These are phyloP conservation scores for Cephus nigrinus DNA, from an alignment of 2,888 invertebrate genomes.

Conservation along the genomic window DNA sequence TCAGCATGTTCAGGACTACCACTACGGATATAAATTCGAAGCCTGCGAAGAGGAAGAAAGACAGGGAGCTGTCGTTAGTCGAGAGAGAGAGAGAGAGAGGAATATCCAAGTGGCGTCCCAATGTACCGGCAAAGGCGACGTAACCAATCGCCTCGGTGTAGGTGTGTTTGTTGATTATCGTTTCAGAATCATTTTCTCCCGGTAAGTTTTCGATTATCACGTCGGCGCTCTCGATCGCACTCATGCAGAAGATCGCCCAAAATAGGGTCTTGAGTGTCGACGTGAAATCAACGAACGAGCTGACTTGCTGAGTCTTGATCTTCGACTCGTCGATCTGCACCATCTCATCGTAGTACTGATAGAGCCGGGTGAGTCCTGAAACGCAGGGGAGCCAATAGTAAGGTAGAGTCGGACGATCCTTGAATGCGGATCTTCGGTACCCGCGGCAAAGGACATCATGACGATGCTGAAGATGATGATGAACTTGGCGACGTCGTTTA, in stretches of 20 bases:
- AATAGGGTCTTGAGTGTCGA: slow-evolving; percentile 75
- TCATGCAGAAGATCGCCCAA: slow-evolving; percentile 79
- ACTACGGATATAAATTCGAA: slow-evolving; percentile 80
- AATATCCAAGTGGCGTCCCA: neutral
- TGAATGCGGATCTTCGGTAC: slow-evolving; percentile 38
- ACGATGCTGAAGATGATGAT: slow-evolving; percentile 71
- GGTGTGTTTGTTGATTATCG: slow-evolving; percentile 69
- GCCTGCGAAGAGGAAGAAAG: slow-evolving; percentile 47
- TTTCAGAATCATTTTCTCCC: slow-evolving; percentile 65
- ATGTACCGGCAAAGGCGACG: slow-evolving; percentile 72
- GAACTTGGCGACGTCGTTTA: slow-evolving; percentile 74
- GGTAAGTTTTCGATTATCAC: slow-evolving; percentile 74
- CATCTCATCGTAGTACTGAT: slow-evolving; percentile 77
- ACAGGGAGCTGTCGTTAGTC: neutral
- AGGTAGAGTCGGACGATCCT: neutral
- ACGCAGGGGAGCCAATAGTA: slow-evolving; percentile 23
- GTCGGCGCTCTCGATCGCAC: slow-evolving; percentile 74
- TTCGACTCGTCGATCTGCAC: slow-evolving; percentile 70
- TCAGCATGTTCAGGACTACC: slow-evolving; percentile 81
- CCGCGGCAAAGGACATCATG: slow-evolving; percentile 68
- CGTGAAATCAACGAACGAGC: slow-evolving; percentile 72
- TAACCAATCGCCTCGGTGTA: slow-evolving; percentile 78
- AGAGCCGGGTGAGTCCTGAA: slow-evolving; percentile 70
- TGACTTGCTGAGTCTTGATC: slow-evolving; percentile 71
- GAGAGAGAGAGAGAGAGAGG: slow-evolving; percentile 2